phyloP scores from a whole-genome alignment of 2,888 invertebrate genomes.

The Thereva unica region DNA sequence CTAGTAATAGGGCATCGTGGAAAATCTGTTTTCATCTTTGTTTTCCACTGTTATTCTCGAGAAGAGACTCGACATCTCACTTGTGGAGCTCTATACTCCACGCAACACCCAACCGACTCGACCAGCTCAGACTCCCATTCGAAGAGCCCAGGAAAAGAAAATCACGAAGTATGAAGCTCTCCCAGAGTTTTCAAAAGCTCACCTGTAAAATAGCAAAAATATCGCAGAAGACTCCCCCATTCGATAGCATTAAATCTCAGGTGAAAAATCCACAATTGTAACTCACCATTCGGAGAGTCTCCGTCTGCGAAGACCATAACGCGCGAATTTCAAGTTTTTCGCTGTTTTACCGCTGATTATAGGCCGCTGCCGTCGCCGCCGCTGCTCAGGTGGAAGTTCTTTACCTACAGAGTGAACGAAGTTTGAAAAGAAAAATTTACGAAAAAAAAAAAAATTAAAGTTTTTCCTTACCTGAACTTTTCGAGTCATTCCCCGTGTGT shows the following conservation, averaged over 20 bases:
- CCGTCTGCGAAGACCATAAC: conserved; percentile 2
- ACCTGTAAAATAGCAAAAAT: conserved; percentile 9
- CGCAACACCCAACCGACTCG: neutral
- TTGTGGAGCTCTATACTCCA: conserved; percentile 6
- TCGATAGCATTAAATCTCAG: neutral
- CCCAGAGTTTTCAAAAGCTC: neutral
- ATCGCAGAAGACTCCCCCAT: conserved; percentile 7
- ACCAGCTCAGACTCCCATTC: too few relatives aligned
- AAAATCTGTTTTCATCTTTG: too few relatives aligned
- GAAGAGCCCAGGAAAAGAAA: too few relatives aligned
- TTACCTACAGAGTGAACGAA: neutral
- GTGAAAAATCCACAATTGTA: neutral
- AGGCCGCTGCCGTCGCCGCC: neutral
- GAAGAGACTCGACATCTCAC: neutral
- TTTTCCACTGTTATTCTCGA: too few relatives aligned
- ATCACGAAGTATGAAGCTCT: too few relatives aligned
- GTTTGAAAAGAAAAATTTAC: conserved; percentile 1
- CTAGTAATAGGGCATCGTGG: too few relatives aligned
- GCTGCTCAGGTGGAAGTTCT: too few relatives aligned
- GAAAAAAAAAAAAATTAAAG: conserved; percentile 2
- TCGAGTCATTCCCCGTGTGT: neutral
- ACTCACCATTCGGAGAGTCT: neutral
- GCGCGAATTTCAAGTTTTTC: conserved; percentile 31
- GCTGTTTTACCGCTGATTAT: conserved; percentile 28
- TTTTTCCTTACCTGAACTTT: conserved; percentile 13